These are phyloP conservation scores for Limenitis camilla DNA, from an alignment of 2,888 invertebrate genomes.

Conservation along the genomic window DNA sequence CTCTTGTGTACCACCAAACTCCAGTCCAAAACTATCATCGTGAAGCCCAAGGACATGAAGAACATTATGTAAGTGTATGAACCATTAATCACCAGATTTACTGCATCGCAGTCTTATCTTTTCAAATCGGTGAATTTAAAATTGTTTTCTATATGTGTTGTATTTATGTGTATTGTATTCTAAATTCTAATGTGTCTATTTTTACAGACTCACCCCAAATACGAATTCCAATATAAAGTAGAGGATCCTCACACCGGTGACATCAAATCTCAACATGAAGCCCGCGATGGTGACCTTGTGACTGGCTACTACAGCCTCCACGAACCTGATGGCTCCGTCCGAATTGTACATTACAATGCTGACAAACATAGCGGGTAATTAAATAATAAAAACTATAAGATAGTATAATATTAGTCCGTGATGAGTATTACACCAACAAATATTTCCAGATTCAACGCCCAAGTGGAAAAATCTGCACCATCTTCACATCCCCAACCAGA, in stretches of 20 bases:
- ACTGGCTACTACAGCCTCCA: slow-evolving; percentile 70
- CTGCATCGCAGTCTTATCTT: too few relatives aligned
- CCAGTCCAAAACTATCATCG: slow-evolving; percentile 29
- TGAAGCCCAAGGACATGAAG: slow-evolving; percentile 33
- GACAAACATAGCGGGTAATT: slow-evolving; percentile 74
- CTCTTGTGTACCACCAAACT: neutral
- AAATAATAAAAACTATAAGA: neutral
- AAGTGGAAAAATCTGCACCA: slow-evolving; percentile 67
- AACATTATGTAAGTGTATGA: slow-evolving; percentile 41
- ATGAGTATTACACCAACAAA: neutral
- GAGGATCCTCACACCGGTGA: slow-evolving; percentile 73
- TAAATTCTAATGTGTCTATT: neutral
- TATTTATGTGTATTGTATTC: neutral
- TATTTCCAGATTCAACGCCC: slow-evolving; percentile 69
- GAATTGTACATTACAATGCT: slow-evolving; percentile 75
- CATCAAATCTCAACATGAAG: slow-evolving; percentile 70
- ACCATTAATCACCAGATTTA: too few relatives aligned
- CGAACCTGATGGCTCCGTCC: slow-evolving; percentile 71
- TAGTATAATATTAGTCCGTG: neutral
- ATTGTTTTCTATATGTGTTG: neutral
- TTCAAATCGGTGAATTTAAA: too few relatives aligned
- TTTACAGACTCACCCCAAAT: slow-evolving; percentile 62
- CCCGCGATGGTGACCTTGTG: slow-evolving; percentile 67
- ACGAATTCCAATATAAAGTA: slow-evolving; percentile 69
- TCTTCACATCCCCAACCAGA: slow-evolving; percentile 33